phyloP scores from a whole-genome alignment of 1,140 invertebrate genomes.

The Drosophila parvula region DNA sequence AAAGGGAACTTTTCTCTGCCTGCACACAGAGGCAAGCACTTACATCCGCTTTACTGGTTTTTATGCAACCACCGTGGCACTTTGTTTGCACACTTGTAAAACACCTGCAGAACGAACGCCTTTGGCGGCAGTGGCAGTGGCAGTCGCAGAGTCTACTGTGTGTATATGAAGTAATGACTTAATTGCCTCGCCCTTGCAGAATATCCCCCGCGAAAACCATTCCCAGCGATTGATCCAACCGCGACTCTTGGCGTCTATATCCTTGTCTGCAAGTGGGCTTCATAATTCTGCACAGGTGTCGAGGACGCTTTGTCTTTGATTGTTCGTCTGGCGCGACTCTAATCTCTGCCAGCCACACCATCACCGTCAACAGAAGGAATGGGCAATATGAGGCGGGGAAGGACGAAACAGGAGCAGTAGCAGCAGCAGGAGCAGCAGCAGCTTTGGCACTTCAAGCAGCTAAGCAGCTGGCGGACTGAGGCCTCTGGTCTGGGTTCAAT shows the following conservation, averaged over 20 bases:
- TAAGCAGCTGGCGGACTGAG: slow-evolving; percentile 15
- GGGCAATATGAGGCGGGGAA: neutral
- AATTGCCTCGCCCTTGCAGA: slow-evolving; percentile 63
- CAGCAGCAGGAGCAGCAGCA: slow-evolving; percentile 8
- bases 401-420: neutral
- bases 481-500: slow-evolving; percentile 61
- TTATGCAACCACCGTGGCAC: slow-evolving; percentile 70
- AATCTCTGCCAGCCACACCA: slow-evolving; percentile 73
- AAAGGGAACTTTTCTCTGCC: neutral
- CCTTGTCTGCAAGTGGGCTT: slow-evolving; percentile 55
- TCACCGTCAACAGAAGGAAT: slow-evolving; percentile 28
- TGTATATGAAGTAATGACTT: slow-evolving; percentile 76
- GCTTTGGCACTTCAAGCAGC: slow-evolving; percentile 46
- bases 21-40: slow-evolving; percentile 22
- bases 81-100: slow-evolving; percentile 79
- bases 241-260: slow-evolving; percentile 14
- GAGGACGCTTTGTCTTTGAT: slow-evolving; percentile 76
- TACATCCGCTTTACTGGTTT: slow-evolving; percentile 37
- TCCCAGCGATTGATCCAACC: slow-evolving; percentile 33
- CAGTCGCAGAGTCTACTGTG: slow-evolving; percentile 7
- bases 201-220: slow-evolving; percentile 5
- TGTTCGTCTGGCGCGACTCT: slow-evolving; percentile 71
- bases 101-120: slow-evolving; percentile 68
- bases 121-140: slow-evolving; percentile 38
- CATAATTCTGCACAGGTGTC: slow-evolving; percentile 78